phyloP scores from a whole-genome alignment of 2,113 vertebrate species.

The Neolamprologus modestus region DNA sequence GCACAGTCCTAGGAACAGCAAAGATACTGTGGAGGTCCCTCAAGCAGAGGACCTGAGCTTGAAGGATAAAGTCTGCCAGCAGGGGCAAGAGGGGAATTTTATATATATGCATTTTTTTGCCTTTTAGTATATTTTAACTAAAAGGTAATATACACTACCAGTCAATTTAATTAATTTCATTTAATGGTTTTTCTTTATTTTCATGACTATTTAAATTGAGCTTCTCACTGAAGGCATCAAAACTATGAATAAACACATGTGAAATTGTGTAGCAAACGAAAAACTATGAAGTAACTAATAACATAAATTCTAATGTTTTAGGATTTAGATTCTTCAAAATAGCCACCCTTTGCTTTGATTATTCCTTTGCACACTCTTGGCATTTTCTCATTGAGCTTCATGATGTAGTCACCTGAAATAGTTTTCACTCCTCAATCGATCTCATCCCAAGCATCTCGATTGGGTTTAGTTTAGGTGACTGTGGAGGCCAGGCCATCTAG shows the following conservation, averaged over 20 bases:
- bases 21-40: neutral
- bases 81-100: neutral
- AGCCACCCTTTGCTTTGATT: no score
- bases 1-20: neutral
- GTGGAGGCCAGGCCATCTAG: neutral
- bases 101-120: neutral
- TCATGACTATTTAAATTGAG: no score
- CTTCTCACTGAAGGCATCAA: no score
- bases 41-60: neutral
- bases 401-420: neutral
- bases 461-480: neutral
- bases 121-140: neutral
- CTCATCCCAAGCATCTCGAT: neutral
- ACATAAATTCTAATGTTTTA: no score
- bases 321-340: no score
- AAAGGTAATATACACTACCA: neutral
- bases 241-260: no score
- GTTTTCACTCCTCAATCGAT: neutral
- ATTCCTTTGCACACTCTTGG: no score
- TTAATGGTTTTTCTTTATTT: neutral
- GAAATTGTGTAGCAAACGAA: no score
- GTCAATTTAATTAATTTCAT: neutral
- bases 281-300: no score
- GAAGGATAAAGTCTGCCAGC: neutral
- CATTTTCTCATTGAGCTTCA: neutral